Conservation (phyloP, 2,113 vertebrate species). For the Excalfactoria chinensis region DNA sequence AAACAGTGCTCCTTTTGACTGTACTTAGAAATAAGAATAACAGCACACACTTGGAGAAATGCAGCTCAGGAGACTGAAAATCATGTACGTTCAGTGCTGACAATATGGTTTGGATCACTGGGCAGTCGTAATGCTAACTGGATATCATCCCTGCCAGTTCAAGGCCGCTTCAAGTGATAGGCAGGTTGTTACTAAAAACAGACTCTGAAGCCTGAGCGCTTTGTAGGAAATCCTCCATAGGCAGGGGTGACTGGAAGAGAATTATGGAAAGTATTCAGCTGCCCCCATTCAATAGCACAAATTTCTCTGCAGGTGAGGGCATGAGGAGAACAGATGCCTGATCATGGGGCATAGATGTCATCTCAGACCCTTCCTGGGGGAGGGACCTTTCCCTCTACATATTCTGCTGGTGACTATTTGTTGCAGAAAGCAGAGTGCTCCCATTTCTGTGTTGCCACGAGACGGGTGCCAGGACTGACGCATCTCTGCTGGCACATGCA, state of each 20-base stretch:
- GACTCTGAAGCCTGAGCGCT: neutral
- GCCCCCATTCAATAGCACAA: rapidly evolving
- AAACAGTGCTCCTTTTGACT: neutral
- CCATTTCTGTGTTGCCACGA: neutral
- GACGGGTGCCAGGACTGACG: neutral
- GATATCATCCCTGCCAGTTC: neutral
- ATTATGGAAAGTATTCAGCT: neutral
- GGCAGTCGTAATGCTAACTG: neutral
- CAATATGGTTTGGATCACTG: neutral
- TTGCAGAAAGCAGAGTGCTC: neutral
- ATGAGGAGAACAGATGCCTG: neutral
- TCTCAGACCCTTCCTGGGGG: neutral
- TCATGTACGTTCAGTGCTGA: neutral
- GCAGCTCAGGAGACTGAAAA: slow-evolving; percentile 39
- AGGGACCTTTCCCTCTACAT: neutral
- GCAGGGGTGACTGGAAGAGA: neutral
- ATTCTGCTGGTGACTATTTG: neutral
- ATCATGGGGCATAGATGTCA: neutral
- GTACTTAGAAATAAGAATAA: neutral
- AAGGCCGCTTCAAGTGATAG: neutral
- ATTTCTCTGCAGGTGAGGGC: neutral
- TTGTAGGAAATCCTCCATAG: neutral
- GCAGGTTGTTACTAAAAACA: neutral
- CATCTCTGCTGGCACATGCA: neutral
- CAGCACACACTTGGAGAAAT: slow-evolving; percentile 16